These are phyloP conservation scores for Drosophila pseudoobscura DNA, from an alignment of 1,140 invertebrate genomes.

Conservation along the genomic window DNA sequence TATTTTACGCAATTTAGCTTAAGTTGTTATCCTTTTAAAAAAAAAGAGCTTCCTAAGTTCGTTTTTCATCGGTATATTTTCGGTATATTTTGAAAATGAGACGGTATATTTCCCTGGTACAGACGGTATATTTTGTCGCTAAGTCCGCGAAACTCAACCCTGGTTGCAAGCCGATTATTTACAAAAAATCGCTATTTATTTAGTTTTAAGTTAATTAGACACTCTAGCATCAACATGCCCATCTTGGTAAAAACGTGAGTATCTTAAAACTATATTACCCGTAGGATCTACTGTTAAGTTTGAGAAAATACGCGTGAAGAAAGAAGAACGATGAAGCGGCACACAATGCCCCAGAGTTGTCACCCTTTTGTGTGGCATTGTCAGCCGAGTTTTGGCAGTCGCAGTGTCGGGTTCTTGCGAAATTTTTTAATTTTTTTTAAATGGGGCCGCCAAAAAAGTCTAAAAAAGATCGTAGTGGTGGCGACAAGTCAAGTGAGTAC, in stretches of 20 bases:
- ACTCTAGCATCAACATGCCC: conserved; percentile 48
- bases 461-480: conserved; percentile 67
- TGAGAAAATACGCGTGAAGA: background rate
- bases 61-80: too few species aligned
- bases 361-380: background rate
- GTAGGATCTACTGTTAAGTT: background rate
- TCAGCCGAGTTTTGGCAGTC: conserved; percentile 11
- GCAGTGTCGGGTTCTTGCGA: conserved; percentile 18
- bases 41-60: too few species aligned
- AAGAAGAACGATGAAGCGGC: background rate
- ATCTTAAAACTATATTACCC: background rate
- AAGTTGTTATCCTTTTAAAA: too few species aligned
- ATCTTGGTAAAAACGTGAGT: conserved; percentile 78
- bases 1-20: too few species aligned
- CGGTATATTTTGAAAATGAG: too few species aligned
- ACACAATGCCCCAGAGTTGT: conserved; percentile 6
- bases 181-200: too few species aligned
- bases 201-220: too few species aligned
- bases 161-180: too few species aligned
- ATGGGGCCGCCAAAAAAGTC: conserved; percentile 82
- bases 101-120: too few species aligned
- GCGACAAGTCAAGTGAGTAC: conserved; percentile 77
- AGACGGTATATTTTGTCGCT: too few species aligned
- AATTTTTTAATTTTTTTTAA: conserved; percentile 25
- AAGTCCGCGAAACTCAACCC: too few species aligned